Conservation (phyloP, 2,113 vertebrate species). For the Nettapus auritus region DNA sequence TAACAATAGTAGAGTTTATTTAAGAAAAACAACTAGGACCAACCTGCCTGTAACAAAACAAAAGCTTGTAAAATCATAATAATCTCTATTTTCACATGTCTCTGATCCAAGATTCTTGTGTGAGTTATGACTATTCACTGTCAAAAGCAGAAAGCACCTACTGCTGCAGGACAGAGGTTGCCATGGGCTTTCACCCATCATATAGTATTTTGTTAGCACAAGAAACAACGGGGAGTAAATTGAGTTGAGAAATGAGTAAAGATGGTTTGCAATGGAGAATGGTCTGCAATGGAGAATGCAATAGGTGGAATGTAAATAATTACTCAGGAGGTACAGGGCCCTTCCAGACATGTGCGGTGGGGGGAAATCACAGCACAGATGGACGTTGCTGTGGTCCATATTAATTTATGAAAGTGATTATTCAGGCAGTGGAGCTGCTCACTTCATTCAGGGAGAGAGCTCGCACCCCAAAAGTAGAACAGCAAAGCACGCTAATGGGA, state of each 20-base stretch:
- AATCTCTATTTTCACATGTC: neutral
- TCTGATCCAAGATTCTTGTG: neutral
- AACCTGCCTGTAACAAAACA: neutral
- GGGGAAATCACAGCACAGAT: constrained; percentile 61
- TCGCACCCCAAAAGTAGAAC: constrained; percentile 9
- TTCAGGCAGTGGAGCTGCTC: constrained; percentile 53
- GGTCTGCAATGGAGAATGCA: constrained; percentile 14
- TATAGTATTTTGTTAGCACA: neutral
- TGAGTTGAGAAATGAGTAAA: neutral
- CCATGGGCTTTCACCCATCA: accelerated
- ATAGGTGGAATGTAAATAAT: constrained; percentile 64
- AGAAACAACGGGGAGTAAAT: neutral
- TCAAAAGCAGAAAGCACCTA: neutral
- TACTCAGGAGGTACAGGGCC: constrained; percentile 24
- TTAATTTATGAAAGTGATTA: constrained; percentile 44
- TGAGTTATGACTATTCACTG: neutral
- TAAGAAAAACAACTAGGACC: neutral
- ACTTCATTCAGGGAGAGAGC: constrained; percentile 48
- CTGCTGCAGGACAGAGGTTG: neutral
- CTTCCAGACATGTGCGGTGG: neutral
- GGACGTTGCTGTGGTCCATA: constrained; percentile 24
- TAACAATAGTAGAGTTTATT: neutral
- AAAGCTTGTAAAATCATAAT: neutral
- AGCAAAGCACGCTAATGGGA: neutral
- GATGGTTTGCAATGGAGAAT: neutral